phyloP scores from a whole-genome alignment of 2,113 vertebrate genomes.

The Monopterus albus region DNA sequence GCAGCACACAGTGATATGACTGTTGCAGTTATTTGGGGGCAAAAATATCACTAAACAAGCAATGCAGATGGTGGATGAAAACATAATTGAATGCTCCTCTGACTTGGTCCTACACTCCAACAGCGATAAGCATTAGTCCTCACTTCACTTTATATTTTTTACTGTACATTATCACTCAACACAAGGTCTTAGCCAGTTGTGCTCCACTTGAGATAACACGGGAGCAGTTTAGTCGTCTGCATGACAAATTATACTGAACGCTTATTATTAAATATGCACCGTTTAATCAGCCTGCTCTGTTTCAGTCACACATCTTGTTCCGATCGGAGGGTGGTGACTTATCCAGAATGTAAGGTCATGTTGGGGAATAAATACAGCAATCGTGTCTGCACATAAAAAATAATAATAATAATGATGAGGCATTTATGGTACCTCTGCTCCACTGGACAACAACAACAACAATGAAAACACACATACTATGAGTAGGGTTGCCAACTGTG shows the following conservation, averaged over 20 bases:
- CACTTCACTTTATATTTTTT: conserved; percentile 31
- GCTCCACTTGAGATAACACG: conserved; percentile 8
- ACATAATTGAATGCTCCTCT: conserved; percentile 56
- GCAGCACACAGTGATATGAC: conserved; percentile 22
- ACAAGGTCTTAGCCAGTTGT: conserved; percentile 4
- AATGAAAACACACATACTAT: no score
- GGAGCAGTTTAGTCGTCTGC: conserved; percentile 15
- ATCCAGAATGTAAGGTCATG: conserved; percentile 7
- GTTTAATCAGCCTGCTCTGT: conserved; percentile 32
- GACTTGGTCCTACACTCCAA: conserved; percentile 41
- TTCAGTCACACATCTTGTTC: conserved; percentile 27
- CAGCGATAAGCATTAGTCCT: conserved; percentile 56
- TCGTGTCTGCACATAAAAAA: conserved; percentile 13
- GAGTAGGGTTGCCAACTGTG: no score
- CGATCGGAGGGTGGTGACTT: conserved; percentile 2
- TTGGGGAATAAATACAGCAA: conserved; percentile 7
- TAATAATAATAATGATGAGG: conserved; percentile 21
- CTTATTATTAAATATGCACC: conserved; percentile 30
- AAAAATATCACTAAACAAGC: conserved; percentile 53
- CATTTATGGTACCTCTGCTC: conserved; percentile 11
- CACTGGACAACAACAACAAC: neutral
- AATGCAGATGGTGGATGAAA: conserved; percentile 45
- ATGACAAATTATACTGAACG: conserved; percentile 4
- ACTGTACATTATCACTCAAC: conserved; percentile 40
- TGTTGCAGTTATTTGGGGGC: conserved; percentile 36